phyloP scores from a whole-genome alignment of 2,113 vertebrate genomes.

The Aleadryas rufinucha region DNA sequence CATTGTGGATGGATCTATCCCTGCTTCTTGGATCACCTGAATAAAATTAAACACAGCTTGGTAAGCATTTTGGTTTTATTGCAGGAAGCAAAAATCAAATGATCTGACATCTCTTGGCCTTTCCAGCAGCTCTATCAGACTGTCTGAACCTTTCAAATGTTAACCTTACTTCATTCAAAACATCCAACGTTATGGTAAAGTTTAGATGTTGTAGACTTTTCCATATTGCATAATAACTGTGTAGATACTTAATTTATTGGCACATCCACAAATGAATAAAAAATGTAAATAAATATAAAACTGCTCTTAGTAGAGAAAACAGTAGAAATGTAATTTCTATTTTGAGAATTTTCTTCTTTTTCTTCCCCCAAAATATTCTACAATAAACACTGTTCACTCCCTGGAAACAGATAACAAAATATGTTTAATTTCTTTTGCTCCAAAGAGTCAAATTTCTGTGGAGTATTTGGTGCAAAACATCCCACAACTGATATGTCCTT shows the following conservation, averaged over 20 bases:
- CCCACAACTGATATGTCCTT: fast-evolving
- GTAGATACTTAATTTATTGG: background rate
- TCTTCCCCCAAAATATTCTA: background rate
- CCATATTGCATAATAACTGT: background rate
- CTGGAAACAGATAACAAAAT: background rate
- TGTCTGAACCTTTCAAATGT: background rate
- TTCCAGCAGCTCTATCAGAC: background rate
- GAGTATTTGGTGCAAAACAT: background rate
- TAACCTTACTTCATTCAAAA: background rate
- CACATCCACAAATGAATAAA: background rate
- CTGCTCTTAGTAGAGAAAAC: background rate
- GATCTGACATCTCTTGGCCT: background rate
- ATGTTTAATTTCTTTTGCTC: background rate
- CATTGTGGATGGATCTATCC: background rate
- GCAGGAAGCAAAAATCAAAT: background rate
- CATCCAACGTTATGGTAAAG: background rate
- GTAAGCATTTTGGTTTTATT: background rate
- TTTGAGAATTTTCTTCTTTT: background rate
- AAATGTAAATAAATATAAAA: conserved; percentile 14
- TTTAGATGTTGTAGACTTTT: background rate
- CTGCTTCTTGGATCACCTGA: background rate
- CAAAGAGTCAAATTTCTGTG: background rate
- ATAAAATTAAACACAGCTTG: background rate
- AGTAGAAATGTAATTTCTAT: background rate
- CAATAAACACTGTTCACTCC: background rate